A percentile compares a stretch with the other conserved stretches of the same genome.
These are phyloP conservation scores for Lepus europaeus DNA, from an alignment of 2,113 vertebrate genomes.

Conservation along the genomic window DNA sequence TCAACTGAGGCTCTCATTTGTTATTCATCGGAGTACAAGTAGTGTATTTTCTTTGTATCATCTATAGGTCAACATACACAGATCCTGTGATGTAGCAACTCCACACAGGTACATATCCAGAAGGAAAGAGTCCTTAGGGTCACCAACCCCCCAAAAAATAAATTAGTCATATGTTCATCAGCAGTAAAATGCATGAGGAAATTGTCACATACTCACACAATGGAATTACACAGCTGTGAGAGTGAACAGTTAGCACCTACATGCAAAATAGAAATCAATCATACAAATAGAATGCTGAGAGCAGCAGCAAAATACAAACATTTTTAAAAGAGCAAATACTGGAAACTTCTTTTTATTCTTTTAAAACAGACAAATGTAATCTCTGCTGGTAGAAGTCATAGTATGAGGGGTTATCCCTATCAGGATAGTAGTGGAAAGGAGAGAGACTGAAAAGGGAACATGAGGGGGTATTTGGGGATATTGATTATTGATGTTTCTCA, in stretches of 20 bases:
- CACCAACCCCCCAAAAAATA: background rate
- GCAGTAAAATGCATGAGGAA: background rate
- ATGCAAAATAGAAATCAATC: background rate
- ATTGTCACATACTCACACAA: background rate
- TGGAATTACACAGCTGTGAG: background rate
- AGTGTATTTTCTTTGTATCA: background rate
- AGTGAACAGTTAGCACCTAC: background rate
- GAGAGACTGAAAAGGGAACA: background rate
- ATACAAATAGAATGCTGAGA: background rate
- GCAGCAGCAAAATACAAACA: background rate
- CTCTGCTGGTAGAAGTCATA: background rate
- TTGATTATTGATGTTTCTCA: background rate
- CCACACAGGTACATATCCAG: background rate
- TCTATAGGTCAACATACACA: background rate
- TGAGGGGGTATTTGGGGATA: rapidly evolving
- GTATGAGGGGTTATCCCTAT: background rate
- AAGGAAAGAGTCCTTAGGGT: background rate
- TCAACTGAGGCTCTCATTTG: background rate
- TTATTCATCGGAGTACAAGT: background rate
- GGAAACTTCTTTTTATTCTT: background rate
- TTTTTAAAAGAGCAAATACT: background rate
- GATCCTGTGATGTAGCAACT: background rate
- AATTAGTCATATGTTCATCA: background rate
- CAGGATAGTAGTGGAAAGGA: background rate
- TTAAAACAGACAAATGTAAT: background rate